These are phyloP conservation scores for Nemotelus pantherinus DNA, from an alignment of 2,888 invertebrate species.

Conservation along the genomic window DNA sequence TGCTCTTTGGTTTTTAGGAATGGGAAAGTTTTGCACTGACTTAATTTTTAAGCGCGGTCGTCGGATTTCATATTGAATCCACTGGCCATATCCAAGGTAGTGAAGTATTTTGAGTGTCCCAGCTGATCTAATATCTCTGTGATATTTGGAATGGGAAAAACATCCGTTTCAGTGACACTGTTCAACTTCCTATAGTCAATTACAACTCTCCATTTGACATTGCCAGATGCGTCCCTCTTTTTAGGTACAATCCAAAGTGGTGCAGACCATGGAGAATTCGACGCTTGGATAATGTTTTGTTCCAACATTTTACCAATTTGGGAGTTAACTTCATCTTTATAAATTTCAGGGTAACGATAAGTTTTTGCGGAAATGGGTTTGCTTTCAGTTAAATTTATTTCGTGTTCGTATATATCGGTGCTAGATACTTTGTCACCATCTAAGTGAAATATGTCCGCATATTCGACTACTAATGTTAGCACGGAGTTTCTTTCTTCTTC, in stretches of 20 bases:
- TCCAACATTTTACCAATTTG: slow-evolving; percentile 50
- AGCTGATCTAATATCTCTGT: too few species aligned
- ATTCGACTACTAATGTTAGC: slow-evolving; percentile 47
- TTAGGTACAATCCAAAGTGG: slow-evolving; percentile 54
- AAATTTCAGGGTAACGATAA: not conserved
- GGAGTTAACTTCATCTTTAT: slow-evolving; percentile 17
- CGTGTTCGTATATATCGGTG: slow-evolving; percentile 50
- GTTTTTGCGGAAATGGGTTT: too few species aligned
- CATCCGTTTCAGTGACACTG: slow-evolving; percentile 51
- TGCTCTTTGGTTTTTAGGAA: not conserved
- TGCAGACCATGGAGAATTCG: slow-evolving; percentile 57
- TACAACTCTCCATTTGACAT: slow-evolving; percentile 54
- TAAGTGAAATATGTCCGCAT: slow-evolving; percentile 50
- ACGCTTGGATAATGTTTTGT: too few species aligned
- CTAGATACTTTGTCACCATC: slow-evolving; percentile 55
- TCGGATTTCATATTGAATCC: slow-evolving; percentile 36
- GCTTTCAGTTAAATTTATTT: not conserved
- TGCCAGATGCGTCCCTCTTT: too few species aligned
- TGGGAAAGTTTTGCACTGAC: slow-evolving; percentile 53
- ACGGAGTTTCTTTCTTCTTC: too few species aligned
- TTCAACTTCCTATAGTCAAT: slow-evolving; percentile 51
- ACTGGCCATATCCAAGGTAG: too few species aligned
- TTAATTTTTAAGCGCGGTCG: slow-evolving; percentile 53
- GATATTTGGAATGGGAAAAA: too few species aligned
- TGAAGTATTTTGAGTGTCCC: too few species aligned